Conservation (phyloP, 2,797 vertebrate species). For the Trachops cirrhosus region DNA sequence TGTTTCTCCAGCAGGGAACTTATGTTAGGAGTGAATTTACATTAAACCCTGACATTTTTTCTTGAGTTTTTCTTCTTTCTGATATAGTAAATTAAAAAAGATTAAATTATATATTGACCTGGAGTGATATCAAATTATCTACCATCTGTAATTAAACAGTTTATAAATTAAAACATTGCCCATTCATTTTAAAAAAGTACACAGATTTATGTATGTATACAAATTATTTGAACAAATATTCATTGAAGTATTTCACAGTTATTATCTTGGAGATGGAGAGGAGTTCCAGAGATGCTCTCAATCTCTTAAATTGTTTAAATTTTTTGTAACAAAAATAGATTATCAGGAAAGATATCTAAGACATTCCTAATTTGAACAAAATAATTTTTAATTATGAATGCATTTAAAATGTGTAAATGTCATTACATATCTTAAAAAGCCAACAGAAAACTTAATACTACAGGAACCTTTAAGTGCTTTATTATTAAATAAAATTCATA, state of each 20-base stretch:
- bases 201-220: neutral
- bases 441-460: neutral
- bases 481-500: neutral
- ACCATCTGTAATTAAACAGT: neutral
- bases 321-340: neutral
- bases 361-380: neutral
- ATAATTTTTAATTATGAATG: neutral
- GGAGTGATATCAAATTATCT: neutral
- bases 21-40: neutral
- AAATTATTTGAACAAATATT: neutral
- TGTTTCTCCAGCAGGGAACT: neutral
- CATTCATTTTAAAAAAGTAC: neutral
- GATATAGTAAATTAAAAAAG: neutral
- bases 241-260: neutral
- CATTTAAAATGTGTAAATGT: conserved; percentile 3
- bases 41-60: neutral
- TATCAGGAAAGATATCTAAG: neutral
- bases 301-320: neutral
- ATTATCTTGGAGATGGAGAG: neutral
- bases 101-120: neutral
- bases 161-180: neutral
- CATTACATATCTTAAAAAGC: neutral
- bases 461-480: neutral
- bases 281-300: neutral
- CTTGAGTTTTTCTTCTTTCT: conserved; percentile 10